Evolutionary conservation across 2,888 invertebrate species (phyloP), one percentile per base, ranked within the genome.

Genomic region (Eutolmus rufibarbis): DNA sequence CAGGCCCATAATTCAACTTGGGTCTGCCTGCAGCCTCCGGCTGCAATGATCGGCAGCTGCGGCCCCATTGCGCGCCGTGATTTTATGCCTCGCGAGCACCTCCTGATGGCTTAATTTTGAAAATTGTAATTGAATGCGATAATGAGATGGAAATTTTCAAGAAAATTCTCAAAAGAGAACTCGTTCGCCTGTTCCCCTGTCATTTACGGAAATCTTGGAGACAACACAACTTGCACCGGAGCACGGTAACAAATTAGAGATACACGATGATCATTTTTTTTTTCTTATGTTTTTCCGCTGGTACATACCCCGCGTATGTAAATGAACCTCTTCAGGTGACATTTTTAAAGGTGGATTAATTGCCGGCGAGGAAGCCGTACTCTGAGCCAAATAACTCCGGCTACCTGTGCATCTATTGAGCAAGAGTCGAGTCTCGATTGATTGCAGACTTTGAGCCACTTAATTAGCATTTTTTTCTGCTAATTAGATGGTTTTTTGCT

Each of bases 111-210:
- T 78, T 78, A 37, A 78, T 78, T 78, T 78, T 43, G 40, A 40
- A 78, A 40, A 8, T 46, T 43, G 46, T 78, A 40, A 43, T 43
- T 78, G 78, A 78, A 78, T 43, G 46, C 78, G 78, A 43, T 78
- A 78, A 78, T 78, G 78, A 78, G 78, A 78, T 78, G 37, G 43
- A 46, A 12, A 78, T 78, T 78, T 37, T 66, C 28, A 66, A 66
- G 66, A 66, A 66, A 66, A 66, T 66, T 28, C 66, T 57, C 57
- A 57, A 57, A 57, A 66, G 66, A 12, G 9, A 66, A 66, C 66
- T 57, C 23, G 57, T 57, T 57, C n/a, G 57, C 57, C 57, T 57
- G 23, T 46, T 0, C 57, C 57, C 57, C 57, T 3, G 28, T 28
- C 23, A 23, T 28, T 66, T 66, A 28, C 66, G 66, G 66, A 66